phyloP scores from a whole-genome alignment of 2,888 invertebrate genomes.

The Tridacna gigas region DNA sequence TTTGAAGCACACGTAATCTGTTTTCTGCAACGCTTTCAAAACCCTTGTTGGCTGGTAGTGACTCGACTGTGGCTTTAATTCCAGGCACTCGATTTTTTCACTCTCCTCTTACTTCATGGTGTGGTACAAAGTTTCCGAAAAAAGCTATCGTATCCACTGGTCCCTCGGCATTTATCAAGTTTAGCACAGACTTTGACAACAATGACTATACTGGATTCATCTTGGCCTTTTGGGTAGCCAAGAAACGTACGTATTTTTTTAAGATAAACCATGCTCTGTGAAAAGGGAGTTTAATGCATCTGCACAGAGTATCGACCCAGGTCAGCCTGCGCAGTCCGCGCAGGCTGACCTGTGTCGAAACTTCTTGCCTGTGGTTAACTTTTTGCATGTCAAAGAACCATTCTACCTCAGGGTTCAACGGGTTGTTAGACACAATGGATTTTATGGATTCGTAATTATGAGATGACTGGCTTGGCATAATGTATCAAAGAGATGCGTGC shows the following conservation, averaged over 20 bases:
- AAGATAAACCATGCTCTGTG: too few species aligned
- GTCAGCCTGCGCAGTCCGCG: too few species aligned
- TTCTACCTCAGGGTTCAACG: too few species aligned
- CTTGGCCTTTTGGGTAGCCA: constrained; percentile 56
- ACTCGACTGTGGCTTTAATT: background rate
- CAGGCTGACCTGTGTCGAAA: too few species aligned
- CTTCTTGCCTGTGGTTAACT: too few species aligned
- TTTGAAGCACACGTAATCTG: background rate
- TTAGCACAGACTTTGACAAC: constrained; percentile 50
- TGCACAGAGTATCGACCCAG: too few species aligned
- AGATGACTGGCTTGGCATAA: too few species aligned
- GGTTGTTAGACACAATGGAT: too few species aligned
- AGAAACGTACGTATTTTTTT: constrained; percentile 50
- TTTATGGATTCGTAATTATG: too few species aligned
- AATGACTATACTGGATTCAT: constrained; percentile 58
- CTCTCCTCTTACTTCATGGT: constrained; percentile 43
- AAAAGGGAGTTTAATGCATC: background rate
- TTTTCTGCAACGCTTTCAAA: background rate
- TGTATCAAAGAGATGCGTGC: too few species aligned
- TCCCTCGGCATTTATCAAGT: constrained; percentile 32
- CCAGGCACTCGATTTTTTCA: constrained; percentile 52
- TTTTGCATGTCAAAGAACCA: too few species aligned
- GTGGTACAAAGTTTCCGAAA: constrained; percentile 42
- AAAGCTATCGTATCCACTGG: constrained; percentile 41
- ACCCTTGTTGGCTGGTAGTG: too few species aligned